Evolutionary conservation across 2,888 invertebrate species (phyloP).

Genomic region (Theristus sp.): DNA sequence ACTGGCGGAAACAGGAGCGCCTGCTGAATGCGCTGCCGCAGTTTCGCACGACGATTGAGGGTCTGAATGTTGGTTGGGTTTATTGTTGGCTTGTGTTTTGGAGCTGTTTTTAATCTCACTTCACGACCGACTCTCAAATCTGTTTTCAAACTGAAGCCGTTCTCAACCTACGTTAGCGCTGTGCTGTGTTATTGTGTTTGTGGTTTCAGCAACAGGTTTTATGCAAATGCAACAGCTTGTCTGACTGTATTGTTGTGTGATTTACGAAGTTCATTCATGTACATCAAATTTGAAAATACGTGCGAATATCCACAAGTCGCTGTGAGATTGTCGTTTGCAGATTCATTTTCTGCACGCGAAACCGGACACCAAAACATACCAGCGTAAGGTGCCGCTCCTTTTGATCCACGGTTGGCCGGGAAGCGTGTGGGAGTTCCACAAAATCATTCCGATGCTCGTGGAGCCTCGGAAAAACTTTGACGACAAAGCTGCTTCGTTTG

Average conservation of each 20-base stretch:
- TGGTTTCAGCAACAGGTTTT: too few relatives aligned
- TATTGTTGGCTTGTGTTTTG: too few relatives aligned
- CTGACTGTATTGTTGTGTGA: too few relatives aligned
- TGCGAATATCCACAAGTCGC: too few relatives aligned
- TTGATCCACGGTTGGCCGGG: constrained; percentile 72
- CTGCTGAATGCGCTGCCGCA: constrained; percentile 55
- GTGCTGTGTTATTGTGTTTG: too few relatives aligned
- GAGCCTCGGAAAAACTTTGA: constrained; percentile 38
- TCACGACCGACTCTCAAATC: too few relatives aligned
- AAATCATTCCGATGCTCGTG: constrained; percentile 32
- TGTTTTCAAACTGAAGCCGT: too few relatives aligned
- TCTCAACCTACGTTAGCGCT: too few relatives aligned
- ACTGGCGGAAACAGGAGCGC: constrained; percentile 49
- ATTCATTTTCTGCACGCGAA: constrained; percentile 55
- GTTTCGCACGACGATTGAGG: constrained; percentile 55
- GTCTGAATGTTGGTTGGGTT: constrained; percentile 40
- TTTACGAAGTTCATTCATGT: too few relatives aligned
- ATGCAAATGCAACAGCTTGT: too few relatives aligned
- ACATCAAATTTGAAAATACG: too few relatives aligned
- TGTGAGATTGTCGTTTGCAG: constrained; percentile 7
- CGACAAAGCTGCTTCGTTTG: constrained; percentile 9
- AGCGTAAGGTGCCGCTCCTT: constrained; percentile 45
- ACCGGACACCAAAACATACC: constrained; percentile 33
- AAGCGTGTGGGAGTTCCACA: constrained; percentile 57
- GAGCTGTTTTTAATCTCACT: too few relatives aligned